Base-by-base conservation (phyloP, 2,797 vertebrate genomes). In the Petrocephalus sullivani region DNA sequence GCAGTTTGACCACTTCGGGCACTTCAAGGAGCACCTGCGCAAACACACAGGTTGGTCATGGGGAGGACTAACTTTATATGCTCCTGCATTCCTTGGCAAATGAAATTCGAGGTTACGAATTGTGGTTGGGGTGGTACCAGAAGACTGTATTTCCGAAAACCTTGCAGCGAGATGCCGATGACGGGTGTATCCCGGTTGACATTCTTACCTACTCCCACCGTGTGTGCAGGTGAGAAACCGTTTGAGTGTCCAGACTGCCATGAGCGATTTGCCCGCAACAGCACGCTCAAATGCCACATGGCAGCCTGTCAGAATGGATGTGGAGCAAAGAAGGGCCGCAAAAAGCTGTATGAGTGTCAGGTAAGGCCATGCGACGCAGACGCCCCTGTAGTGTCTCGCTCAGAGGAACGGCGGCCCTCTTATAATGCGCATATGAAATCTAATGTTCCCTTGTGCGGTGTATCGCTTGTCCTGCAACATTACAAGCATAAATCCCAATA, bases 301-400 rank as follows among this genome's bases (percentile, higher is more conserved):
- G 96, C 97, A 0, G 98, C 98, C 37, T 99, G 98, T 94, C 98
- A 98, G 92, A 98, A 98, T 87, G 98, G 98, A 88, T 96, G 95
- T 0, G 98, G 98, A 37, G 98, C 98, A 91, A 99, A 99, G 93
- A 99, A 99, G 89, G 98, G 98, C 91, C 96, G 98, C 87, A 99
- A 99, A 94, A 99, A 99, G 92, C 95, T 99, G 83, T 99, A 99
- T 19, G 98, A 99, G 92, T 99, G 98, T 94, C 98, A 99, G 98
- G 98, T 99, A 94, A 87, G 88, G n/a, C n/a, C 23, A n/a, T 51
- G 46, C 2, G 12, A n/a, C 9, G 83, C 64, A 23, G 23, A 53
- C 53, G 4, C 33, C 51, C 53, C 28, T 87, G 33, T 54, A 23
- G 41, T 84, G 1, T 23, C 46, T 84, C 54, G n/a, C 10, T 51